Base-by-base conservation (phyloP, 2,888 invertebrate species). In the Melipona beecheii region DNA sequence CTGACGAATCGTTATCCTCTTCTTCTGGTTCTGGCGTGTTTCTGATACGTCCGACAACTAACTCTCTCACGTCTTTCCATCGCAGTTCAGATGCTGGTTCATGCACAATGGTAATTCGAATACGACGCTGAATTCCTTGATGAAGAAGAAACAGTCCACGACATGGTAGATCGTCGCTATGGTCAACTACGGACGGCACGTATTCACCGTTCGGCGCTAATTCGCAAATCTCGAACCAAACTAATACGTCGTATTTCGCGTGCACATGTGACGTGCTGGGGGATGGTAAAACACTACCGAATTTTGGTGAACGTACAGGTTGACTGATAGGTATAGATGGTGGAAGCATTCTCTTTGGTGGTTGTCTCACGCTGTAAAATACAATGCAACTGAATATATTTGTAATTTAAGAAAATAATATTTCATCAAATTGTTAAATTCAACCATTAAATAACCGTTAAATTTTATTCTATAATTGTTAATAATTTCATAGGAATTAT, bases 171-270 rank as follows among this genome's bases (percentile, higher is more conserved):
- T 99, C 99, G 93, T 99, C 98, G 93, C 98, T 97, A 95, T 99
- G 99, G 92, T 99, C 99, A 62, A 99, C 99, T 89, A 97, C 96
- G 94, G 98, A 97, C 4, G 99, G 99, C 83, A 99, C 98, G 94
- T 99, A 99, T 95, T 99, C 99, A 31, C 98, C 98, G 94, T 96
- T 98, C 15, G 98, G 98, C 79, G 98, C 98, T 90, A 99, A 95
- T 95, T 99, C 99, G 95, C 99, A 99, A 89, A 99, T 99, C 96
- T 99, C 99, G 95, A 99, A 99, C 99, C 99, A 99, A 58, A 99
- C 99, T 85, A 99, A 96, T 81, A 99, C 97, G 95, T 99, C 99
- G 94, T 99, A 98, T 95, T 98, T 98, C 90, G 99, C 96, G 96
- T 98, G 96, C n/a, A n/a, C 95, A 94, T 97, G 96, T 49, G 97